Base-by-base conservation (phyloP, 2,888 invertebrate species). In the Brachyptera risi region DNA sequence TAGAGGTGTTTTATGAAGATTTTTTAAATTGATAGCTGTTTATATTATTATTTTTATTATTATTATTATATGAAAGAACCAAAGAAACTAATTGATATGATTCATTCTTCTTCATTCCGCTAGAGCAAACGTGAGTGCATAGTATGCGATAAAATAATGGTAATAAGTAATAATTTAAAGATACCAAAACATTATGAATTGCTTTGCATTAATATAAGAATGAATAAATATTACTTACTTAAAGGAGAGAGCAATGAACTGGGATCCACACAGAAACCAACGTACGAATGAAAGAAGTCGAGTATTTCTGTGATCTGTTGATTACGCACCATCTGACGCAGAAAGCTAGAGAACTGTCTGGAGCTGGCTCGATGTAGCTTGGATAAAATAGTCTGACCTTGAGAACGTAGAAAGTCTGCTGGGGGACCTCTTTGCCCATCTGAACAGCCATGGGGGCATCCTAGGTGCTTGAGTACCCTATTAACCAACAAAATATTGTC, bases 191-290 rank as follows among this genome's bases (percentile, higher is more conserved):
- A 11, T 17, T 1, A 23, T 7, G 2, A 49, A 38, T n/a, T 13
- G 1, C 27, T 27, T 26, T 15, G 35, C 7, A 26, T 11, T 62
- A 11, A 54, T 23, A 15, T 56, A 13, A 38, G 35, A 56, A 59
- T 19, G 17, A 23, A 56, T 57, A 58, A 54, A 56, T 38, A 31
- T 31, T 31, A 83, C 91, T 88, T 79, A 93, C 93, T 92, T 76
- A 92, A 79, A 31, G 94, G 93, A 24, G 93, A 94, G 19, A 94
- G 79, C 68, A 92, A 78, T 7, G 89, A 86, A 65, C 87, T 84
- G 11, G 95, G 94, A 75, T 97, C 96, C 37, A 92, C 85, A 76
- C 99, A 99, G 75, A 94, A 99, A 4, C 96, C 96, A 56, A 96
- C 85, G 68, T 96, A 92, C 0, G 97, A 87, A 74, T 99, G 99